A percentile compares a stretch with the other conserved stretches of the same genome.
Evolutionary conservation across 2,888 invertebrate species (phyloP).

Genomic region (Cantharis nigra): DNA sequence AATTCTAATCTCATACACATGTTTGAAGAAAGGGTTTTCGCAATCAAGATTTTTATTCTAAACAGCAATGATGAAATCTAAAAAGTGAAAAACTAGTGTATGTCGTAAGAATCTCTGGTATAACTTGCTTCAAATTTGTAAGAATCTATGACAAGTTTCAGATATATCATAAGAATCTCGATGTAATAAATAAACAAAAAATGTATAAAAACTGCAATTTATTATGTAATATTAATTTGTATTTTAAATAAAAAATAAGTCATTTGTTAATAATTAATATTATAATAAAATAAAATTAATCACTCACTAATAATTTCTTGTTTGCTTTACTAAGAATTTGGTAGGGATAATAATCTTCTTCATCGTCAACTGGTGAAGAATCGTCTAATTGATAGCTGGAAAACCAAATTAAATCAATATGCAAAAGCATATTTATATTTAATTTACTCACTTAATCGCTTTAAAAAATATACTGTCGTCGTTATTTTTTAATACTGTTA

Average conservation of each 20-base stretch:
- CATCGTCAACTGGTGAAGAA: conserved; percentile 66
- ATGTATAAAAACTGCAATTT: background rate
- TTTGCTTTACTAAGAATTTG: conserved; percentile 66
- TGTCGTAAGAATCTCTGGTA: too few relatives aligned
- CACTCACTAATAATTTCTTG: conserved; percentile 45
- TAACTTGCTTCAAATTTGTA: too few relatives aligned
- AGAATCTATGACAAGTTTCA: too few relatives aligned
- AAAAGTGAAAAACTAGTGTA: too few relatives aligned
- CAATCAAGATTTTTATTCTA: too few relatives aligned
- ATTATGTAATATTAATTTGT: background rate
- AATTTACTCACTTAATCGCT: conserved; percentile 68
- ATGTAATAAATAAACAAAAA: background rate
- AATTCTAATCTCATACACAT: too few relatives aligned
- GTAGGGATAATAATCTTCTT: conserved; percentile 62
- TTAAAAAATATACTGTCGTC: conserved; percentile 75
- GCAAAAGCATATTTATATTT: background rate
- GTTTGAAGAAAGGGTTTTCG: too few relatives aligned
- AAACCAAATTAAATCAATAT: conserved; percentile 30
- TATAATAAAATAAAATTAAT: background rate
- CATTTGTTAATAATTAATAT: background rate
- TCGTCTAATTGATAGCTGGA: conserved; percentile 68
- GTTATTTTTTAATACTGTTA: conserved; percentile 84
- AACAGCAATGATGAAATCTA: too few relatives aligned
- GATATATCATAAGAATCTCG: background rate
- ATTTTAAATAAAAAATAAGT: background rate